Percentiles rank a stretch among this genome's conserved stretches.
Conservation (phyloP, 2,113 vertebrate species). For the Mugil cephalus region DNA sequence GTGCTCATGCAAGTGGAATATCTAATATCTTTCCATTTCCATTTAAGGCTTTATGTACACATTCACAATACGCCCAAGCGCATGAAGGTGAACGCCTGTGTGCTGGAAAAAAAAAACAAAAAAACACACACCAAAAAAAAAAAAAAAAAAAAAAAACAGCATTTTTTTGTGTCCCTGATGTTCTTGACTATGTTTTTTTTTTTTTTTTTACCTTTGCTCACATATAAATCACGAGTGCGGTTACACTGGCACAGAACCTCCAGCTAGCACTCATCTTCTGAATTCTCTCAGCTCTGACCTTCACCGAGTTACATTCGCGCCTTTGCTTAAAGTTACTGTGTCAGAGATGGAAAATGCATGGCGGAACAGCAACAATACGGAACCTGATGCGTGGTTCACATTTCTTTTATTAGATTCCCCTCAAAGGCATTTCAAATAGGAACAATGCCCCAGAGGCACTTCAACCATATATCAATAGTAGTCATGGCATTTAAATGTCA, state of each 20-base stretch:
- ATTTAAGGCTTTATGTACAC: background rate
- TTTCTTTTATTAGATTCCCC: constrained; percentile 60
- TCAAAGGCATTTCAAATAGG: constrained; percentile 49
- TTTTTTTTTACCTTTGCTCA: constrained; percentile 11
- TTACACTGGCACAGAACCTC: constrained; percentile 10
- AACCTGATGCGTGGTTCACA: constrained; percentile 8
- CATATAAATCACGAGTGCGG: constrained; percentile 26
- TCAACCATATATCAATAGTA: constrained; percentile 69
- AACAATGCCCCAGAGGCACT: constrained; percentile 32
- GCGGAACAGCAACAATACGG: constrained; percentile 16
- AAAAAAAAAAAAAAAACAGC: too few relatives aligned
- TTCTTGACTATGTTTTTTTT: background rate
- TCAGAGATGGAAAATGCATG: constrained; percentile 17
- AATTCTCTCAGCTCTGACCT: constrained; percentile 47
- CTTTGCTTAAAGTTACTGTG: constrained; percentile 11
- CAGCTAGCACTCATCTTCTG: constrained; percentile 17
- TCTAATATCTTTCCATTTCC: constrained; percentile 15
- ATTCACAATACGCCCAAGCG: background rate
- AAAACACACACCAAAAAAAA: too few relatives aligned
- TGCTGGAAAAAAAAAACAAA: too few relatives aligned
- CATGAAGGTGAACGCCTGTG: constrained; percentile 25
- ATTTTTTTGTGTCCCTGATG: constrained; percentile 22
- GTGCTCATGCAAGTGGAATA: constrained; percentile 18
- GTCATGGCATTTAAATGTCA: constrained; percentile 85
- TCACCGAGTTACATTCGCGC: constrained; percentile 44